Evolutionary conservation across 2,113 vertebrate species (phyloP).

Genomic region (Microtus oregoni): DNA sequence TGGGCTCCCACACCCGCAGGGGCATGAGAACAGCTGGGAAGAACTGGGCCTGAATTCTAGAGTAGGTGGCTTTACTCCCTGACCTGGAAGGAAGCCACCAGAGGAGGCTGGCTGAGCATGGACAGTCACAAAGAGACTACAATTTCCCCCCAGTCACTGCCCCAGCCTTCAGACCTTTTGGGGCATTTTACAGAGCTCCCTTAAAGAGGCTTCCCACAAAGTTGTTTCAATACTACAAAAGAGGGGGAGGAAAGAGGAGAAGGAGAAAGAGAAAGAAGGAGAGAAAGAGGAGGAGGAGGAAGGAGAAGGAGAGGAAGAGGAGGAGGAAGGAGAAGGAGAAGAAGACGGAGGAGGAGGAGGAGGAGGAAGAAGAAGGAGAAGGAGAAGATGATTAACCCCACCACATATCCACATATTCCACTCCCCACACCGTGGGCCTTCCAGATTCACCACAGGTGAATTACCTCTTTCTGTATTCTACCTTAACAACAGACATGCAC

Average conservation of each 20-base stretch:
- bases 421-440: no score
- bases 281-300: accelerated
- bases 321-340: accelerated
- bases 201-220: background rate
- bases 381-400: no score
- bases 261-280: accelerated
- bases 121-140: background rate
- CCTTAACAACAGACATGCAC: background rate
- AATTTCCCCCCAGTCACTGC: background rate
- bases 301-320: accelerated
- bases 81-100: background rate
- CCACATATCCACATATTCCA: no score
- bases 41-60: background rate
- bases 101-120: accelerated
- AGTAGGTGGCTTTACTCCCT: background rate
- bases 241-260: background rate
- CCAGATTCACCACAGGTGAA: background rate
- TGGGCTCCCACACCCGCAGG: background rate
- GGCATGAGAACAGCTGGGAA: accelerated
- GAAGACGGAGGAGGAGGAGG: accelerated
- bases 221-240: background rate
- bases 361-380: no score
- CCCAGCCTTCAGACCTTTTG: background rate
- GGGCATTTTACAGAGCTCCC: background rate
- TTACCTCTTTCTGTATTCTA: background rate